Evolutionary conservation across 2,797 vertebrate genomes (phyloP).

Genomic region (Ciconia nigra): DNA sequence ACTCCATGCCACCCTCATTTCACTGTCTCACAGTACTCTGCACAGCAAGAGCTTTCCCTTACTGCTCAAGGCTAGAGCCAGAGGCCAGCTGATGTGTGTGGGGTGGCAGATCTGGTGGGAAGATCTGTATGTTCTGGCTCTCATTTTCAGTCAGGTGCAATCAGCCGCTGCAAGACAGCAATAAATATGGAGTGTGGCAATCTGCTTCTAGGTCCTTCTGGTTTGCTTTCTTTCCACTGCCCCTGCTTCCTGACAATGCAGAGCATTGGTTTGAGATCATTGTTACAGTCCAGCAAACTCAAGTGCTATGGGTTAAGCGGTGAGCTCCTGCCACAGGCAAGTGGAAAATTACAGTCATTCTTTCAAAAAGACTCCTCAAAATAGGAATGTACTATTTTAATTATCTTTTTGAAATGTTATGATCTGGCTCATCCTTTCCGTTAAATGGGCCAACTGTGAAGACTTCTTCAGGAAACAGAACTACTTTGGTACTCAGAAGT

Average conservation of each 20-base stretch:
- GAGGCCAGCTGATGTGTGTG: background rate
- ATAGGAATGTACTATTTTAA: background rate
- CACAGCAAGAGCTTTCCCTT: background rate
- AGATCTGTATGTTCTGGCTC: background rate
- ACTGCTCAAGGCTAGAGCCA: background rate
- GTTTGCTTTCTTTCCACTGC: background rate
- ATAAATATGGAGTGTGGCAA: background rate
- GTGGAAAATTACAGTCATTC: background rate
- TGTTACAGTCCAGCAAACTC: background rate
- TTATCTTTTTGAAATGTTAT: background rate
- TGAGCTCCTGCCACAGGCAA: background rate
- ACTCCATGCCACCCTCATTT: background rate
- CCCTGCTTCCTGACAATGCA: background rate
- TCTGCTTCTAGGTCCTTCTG: background rate
- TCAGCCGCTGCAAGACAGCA: background rate
- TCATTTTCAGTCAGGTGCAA: background rate
- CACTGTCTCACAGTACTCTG: background rate
- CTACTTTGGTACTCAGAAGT: background rate
- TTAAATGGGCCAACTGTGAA: background rate
- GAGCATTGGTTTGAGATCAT: background rate
- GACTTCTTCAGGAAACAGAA: background rate
- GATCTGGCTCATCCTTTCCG: background rate
- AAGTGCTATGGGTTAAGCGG: background rate
- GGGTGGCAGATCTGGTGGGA: background rate
- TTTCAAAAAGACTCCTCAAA: background rate